Base-by-base conservation (phyloP, 2,113 vertebrate species). In the Haemorhous mexicanus region DNA sequence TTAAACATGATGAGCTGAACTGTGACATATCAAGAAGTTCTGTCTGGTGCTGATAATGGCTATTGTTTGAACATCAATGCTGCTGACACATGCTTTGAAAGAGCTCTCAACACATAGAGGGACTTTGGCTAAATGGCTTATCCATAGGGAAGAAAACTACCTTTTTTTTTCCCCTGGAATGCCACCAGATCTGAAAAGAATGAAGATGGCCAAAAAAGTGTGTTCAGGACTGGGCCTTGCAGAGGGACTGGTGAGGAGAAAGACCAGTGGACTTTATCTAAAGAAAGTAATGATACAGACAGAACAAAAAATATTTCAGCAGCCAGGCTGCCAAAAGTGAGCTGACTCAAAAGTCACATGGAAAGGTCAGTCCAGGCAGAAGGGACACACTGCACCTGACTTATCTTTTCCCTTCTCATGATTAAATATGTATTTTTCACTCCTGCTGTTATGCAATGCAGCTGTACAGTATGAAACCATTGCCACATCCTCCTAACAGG, bases 401-500 rank as follows among this genome's bases (percentile, higher is more conserved):
- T 68, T 78, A 61, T 17, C 69, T 78, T 62, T 55, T 44, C 33
- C 50, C 27, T 85, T 77, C 77, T 69, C 67, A 55, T 3, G 5
- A 72, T 62, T 89, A 80, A 70, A 78, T 39, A 20, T 12, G 13
- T 68, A 6, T 84, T 94, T 87, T 86, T 93, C 32, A 21, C 46
- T 76, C 67, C 47, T 46, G 55, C 27, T 52, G 24, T 88, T 92
- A 72, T 0, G 43, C 74, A 97, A 92, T 7, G 28, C 53, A 39
- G 30, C 5, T 39, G 41, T 33, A 67, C 37, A 17, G 43, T 55
- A 56, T 47, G 77, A 95, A 96, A 95, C n/a, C 23, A 21, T 73
- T 93, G 84, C 77, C 76, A 87, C 89, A 87, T 66, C 52, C 86
- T 92, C 58, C 84, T 44, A 87, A 91, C 74, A 95, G 94, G 93